phyloP scores from a whole-genome alignment of 2,113 vertebrate genomes.

The Malurus cyaneus region DNA sequence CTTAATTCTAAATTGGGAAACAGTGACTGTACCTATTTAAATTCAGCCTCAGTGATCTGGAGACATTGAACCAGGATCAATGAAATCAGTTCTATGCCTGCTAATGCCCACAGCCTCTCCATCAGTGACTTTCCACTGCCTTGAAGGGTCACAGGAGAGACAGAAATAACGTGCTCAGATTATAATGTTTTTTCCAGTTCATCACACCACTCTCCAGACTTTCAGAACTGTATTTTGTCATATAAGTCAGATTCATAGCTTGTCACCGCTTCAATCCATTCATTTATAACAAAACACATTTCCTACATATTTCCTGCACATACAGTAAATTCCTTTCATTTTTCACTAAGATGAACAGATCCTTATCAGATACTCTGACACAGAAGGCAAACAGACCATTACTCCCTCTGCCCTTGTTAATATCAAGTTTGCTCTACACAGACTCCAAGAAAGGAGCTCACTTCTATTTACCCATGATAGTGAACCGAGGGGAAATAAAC shows the following conservation, averaged over 20 bases:
- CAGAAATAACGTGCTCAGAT: background rate
- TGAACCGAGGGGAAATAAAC: background rate
- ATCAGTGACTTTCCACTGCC: constrained; percentile 30
- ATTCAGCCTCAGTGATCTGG: background rate
- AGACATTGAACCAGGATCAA: background rate
- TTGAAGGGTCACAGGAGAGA: constrained; percentile 23
- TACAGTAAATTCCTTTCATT: constrained; percentile 22
- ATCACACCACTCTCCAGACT: background rate
- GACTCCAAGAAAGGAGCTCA: background rate
- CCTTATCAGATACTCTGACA: background rate
- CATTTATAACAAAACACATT: background rate
- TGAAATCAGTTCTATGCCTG: background rate
- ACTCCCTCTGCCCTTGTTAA: background rate
- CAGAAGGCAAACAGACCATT: background rate
- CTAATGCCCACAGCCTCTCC: constrained; percentile 37
- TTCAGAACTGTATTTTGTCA: background rate
- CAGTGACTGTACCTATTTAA: background rate
- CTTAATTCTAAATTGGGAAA: background rate
- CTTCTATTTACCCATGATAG: background rate
- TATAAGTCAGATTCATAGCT: background rate
- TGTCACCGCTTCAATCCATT: background rate
- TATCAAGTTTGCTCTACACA: background rate
- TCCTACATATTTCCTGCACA: background rate
- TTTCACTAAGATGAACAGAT: background rate
- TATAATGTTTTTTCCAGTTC: constrained; percentile 52